Evolutionary conservation across 2,797 vertebrate species (phyloP).

Genomic region (Lagodon rhomboides): DNA sequence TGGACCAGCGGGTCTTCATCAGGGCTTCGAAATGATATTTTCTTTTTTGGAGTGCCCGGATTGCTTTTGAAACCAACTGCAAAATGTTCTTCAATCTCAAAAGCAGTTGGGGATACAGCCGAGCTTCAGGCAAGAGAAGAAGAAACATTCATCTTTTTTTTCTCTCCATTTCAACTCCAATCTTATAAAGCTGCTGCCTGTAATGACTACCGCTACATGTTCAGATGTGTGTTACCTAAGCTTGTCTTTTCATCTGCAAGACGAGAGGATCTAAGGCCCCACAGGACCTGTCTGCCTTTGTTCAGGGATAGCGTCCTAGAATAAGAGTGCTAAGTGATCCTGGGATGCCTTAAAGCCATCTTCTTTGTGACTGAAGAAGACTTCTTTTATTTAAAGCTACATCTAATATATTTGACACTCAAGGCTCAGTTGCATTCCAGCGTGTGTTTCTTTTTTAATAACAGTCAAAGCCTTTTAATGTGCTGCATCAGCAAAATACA

Average conservation of each 20-base stretch:
- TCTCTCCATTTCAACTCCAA: not conserved
- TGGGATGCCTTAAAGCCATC: not conserved
- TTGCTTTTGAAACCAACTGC: not conserved
- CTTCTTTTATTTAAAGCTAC: constrained; percentile 20
- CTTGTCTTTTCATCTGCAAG: constrained; percentile 33
- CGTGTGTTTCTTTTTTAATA: not conserved
- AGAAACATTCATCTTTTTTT: constrained; percentile 19
- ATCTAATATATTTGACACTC: not conserved
- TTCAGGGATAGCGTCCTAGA: not conserved
- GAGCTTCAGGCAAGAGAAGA: constrained; percentile 28
- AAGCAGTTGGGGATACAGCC: not conserved
- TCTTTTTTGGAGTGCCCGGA: too few relatives aligned
- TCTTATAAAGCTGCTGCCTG: not conserved
- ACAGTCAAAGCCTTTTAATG: not conserved
- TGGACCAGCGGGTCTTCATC: too few relatives aligned
- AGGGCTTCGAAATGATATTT: too few relatives aligned
- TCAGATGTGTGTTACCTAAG: constrained; percentile 14
- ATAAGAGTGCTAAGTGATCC: constrained; percentile 26
- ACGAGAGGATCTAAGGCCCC: constrained; percentile 5
- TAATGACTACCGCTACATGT: not conserved
- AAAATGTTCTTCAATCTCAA: constrained; percentile 22
- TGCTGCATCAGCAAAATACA: not conserved
- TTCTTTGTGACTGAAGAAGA: constrained; percentile 4
- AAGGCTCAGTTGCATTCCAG: not conserved
- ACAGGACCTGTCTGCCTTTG: constrained; percentile 14